Percentiles rank a stretch among this genome's conserved stretches.
Evolutionary conservation across 2,888 invertebrate species (phyloP).

Genomic region (Lasioglossum leucozonium): DNA sequence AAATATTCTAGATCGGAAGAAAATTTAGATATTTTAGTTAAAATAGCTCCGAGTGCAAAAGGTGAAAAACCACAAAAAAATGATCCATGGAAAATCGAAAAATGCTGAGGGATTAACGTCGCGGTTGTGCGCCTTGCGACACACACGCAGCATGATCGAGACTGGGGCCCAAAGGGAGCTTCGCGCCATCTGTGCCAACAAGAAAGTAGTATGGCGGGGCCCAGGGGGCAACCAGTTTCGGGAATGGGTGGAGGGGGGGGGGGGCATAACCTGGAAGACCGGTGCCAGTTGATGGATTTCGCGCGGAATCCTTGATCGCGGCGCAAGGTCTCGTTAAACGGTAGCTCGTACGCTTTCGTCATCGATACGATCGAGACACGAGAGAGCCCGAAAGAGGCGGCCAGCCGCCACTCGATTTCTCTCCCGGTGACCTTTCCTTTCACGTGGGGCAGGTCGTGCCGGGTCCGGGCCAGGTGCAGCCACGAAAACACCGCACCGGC

Average conservation of each 20-base stretch:
- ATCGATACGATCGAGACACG: constrained; percentile 48
- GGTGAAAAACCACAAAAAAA: too few relatives aligned
- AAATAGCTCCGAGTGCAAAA: too few relatives aligned
- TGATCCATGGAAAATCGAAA: background rate
- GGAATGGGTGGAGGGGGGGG: background rate
- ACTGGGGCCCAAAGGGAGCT: background rate
- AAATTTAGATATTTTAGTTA: too few relatives aligned
- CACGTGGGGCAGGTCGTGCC: constrained; percentile 76
- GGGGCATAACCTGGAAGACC: background rate
- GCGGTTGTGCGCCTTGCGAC: background rate
- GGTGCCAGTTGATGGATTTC: constrained; percentile 48
- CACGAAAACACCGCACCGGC: constrained; percentile 51
- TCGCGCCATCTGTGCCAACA: background rate
- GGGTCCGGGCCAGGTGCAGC: constrained; percentile 63
- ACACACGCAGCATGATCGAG: background rate
- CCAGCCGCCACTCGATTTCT: constrained; percentile 64
- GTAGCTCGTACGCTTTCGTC: constrained; percentile 61
- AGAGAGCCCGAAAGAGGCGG: constrained; percentile 41
- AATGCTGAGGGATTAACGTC: background rate
- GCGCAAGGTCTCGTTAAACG: constrained; percentile 64
- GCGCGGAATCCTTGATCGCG: constrained; percentile 60
- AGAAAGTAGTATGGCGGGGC: background rate
- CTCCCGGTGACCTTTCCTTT: constrained; percentile 72
- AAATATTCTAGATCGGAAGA: background rate
- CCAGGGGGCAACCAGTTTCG: background rate